Conservation (phyloP, 2,888 invertebrate genomes). For the Drosophila mimetica region DNA sequence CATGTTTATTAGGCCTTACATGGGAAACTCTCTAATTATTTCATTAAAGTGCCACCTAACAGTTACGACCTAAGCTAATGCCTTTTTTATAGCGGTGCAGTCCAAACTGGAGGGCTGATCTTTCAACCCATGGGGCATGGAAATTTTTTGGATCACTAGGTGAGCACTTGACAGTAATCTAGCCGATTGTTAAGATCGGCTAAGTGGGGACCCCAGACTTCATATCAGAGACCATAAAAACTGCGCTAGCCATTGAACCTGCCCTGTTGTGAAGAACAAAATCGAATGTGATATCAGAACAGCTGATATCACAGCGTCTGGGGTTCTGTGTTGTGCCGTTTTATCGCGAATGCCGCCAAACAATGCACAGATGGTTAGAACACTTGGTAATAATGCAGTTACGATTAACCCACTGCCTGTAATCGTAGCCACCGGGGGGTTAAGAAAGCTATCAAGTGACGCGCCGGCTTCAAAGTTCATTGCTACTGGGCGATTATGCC, state of each 20-base stretch:
- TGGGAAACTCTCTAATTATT: constrained; percentile 15
- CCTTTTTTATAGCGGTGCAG: background rate
- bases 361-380: constrained; percentile 37
- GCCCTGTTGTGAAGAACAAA: background rate
- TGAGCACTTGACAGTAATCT: constrained; percentile 13
- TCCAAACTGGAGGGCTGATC: background rate
- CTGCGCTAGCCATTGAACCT: constrained; percentile 8
- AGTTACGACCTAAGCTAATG: constrained; percentile 7
- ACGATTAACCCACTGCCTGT: constrained; percentile 1
- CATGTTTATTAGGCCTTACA: background rate
- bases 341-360: constrained; percentile 12
- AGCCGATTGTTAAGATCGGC: constrained; percentile 1
- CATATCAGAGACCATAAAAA: constrained; percentile 15
- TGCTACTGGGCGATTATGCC: constrained; percentile 39
- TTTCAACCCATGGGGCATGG: constrained; percentile 1
- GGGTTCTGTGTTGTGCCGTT: constrained; percentile 37
- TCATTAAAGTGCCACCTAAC: background rate
- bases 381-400: constrained; percentile 5
- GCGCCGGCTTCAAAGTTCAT: constrained; percentile 60
- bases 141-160: constrained; percentile 1
- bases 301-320: constrained; percentile 37
- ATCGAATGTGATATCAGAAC: constrained; percentile 16
- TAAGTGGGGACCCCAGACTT: constrained; percentile 2
- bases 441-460: constrained; percentile 38
- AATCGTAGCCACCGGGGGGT: constrained; percentile 34